Evolutionary conservation across 2,888 invertebrate species (phyloP), one percentile per base, ranked within the genome.

Genomic region (Macrophya annulata): DNA sequence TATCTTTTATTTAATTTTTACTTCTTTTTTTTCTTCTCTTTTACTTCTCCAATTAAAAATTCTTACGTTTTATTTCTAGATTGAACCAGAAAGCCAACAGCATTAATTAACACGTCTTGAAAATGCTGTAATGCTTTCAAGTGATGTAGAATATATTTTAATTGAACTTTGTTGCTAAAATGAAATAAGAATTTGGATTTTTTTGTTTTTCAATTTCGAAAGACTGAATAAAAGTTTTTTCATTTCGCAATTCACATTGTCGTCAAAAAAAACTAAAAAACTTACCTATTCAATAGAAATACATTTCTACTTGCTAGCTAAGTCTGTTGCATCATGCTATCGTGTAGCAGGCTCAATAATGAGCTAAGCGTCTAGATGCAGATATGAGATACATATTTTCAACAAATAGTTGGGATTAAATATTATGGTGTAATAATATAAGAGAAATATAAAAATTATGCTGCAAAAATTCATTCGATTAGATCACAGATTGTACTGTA

Each of bases 401-500:
- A 59, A 59, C 10, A 12, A 62, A 43, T 40, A 62, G 59, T 40
- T 12, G 43, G 76, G 51, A 15, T 6, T 40, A 40, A 43, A 37
- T 43, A 79, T 59, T 79, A 77, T 4, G 9, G 31, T 59, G 9
- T 59, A 62, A n/a, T 79, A 62, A n/a, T 79, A 40, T 40, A 40
- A 40, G 8, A 59, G 59, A 79, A 59, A 25, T 21, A 62, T 81
- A 43, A 15, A 62, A 81, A 81, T 43, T 62, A 77, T 31, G 77
- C n/a, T 8, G 72, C 21, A n/a, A 37, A 43, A 43, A 43, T 72
- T 72, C 31, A 72, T 43, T 72, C 45, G n/a, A 40, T 72, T 43
- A 72, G 72, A 72, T 72, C 72, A 72, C 72, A 72, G 72, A n/a
- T 43, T 8, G 72, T 72, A 43, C 43, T 43, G 21, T 71, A 17